phyloP scores from a whole-genome alignment of 2,888 invertebrate genomes.

The Mimachlamys varia region DNA sequence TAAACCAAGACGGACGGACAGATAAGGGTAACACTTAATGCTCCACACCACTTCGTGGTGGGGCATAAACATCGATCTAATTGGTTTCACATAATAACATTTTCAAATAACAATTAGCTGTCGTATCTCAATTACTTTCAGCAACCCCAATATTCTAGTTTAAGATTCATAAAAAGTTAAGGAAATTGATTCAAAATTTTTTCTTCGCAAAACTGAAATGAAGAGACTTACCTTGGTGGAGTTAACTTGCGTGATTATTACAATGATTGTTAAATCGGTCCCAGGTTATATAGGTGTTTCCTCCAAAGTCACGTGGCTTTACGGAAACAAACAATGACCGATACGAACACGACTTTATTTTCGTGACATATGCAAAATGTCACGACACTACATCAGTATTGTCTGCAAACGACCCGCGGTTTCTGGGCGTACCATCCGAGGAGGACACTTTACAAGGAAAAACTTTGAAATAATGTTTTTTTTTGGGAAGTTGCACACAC shows the following conservation, averaged over 20 bases:
- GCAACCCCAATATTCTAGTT: too few species aligned
- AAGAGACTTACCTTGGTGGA: neutral
- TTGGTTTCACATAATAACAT: too few species aligned
- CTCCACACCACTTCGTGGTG: too few species aligned
- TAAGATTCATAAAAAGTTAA: too few species aligned
- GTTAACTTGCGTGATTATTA: neutral
- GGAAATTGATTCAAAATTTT: too few species aligned
- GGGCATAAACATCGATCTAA: too few species aligned
- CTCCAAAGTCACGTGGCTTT: neutral
- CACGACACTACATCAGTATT: neutral
- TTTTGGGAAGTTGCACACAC: neutral
- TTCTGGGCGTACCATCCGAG: neutral
- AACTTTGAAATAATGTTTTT: neutral
- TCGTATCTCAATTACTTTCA: too few species aligned
- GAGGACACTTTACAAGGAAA: neutral
- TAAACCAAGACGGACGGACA: too few species aligned
- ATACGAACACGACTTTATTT: neutral
- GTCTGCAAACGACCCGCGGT: neutral
- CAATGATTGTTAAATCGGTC: neutral
- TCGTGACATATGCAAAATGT: neutral
- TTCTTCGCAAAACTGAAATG: neutral
- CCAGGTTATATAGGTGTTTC: neutral
- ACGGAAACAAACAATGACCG: neutral
- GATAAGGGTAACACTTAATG: too few species aligned
- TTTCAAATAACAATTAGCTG: too few species aligned